These are phyloP conservation scores for Dissostichus mawsoni DNA, from an alignment of 2,113 vertebrate species.

Conservation along the genomic window DNA sequence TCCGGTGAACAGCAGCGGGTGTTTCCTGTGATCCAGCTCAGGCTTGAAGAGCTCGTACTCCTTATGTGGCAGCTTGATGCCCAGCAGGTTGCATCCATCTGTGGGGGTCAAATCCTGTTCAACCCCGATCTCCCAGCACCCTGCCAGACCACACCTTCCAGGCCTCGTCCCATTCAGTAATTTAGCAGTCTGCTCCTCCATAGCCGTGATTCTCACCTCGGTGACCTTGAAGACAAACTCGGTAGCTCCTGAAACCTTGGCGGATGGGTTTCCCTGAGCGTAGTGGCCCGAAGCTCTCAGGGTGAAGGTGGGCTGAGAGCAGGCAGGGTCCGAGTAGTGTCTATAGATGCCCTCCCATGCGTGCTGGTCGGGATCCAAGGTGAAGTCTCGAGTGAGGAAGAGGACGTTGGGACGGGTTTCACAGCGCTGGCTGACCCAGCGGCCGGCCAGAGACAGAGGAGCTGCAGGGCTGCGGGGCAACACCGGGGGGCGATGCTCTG, in stretches of 20 bases:
- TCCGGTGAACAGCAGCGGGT: conserved; percentile 87
- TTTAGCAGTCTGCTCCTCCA: conserved; percentile 80
- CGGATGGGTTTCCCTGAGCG: conserved; percentile 81
- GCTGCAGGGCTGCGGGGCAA: conserved; percentile 69
- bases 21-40: conserved; percentile 83
- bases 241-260: conserved; percentile 81
- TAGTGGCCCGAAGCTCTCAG: conserved; percentile 88
- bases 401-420: conserved; percentile 89
- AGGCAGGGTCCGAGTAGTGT: conserved; percentile 90
- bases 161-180: conserved; percentile 85
- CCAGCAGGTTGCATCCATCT: conserved; percentile 87
- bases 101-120: conserved; percentile 91
- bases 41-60: conserved; percentile 92
- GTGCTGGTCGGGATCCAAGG: conserved; percentile 82
- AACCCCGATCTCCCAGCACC: conserved; percentile 83
- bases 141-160: conserved; percentile 84
- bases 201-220: conserved; percentile 82
- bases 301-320: conserved; percentile 88
- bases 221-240: conserved; percentile 91
- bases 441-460: conserved; percentile 81
- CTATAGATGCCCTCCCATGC: conserved; percentile 90
- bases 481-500: conserved; percentile 86
- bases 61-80: conserved; percentile 90
- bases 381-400: conserved; percentile 90
- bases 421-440: conserved; percentile 89